Percentiles rank a stretch among this genome's conserved stretches.
Conservation (phyloP, 1,140 invertebrate species). For the Stegodyphus mimosarum region DNA sequence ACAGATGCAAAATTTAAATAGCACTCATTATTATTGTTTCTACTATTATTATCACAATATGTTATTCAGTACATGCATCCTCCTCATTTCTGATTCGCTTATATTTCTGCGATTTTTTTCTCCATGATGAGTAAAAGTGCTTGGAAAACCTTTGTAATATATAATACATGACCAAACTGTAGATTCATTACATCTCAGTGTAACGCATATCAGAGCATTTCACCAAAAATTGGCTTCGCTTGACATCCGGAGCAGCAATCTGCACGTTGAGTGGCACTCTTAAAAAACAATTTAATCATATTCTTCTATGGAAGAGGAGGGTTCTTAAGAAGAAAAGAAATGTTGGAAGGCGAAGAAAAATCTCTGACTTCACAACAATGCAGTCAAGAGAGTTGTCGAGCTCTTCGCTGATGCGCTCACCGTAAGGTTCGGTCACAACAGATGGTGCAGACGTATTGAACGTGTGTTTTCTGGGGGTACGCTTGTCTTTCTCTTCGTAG, state of each 20-base stretch:
- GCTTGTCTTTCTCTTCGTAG: neutral
- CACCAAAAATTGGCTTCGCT: neutral
- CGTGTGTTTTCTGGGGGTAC: neutral
- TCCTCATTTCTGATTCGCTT: too few species aligned
- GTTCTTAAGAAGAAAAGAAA: neutral
- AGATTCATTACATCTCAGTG: neutral
- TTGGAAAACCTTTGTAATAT: too few species aligned
- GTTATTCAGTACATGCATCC: too few species aligned
- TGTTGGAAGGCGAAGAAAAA: neutral
- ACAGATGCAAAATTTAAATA: too few species aligned
- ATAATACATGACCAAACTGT: neutral
- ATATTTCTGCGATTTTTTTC: too few species aligned
- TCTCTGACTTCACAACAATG: neutral
- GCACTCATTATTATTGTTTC: too few species aligned
- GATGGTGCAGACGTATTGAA: slow-evolving; percentile 4
- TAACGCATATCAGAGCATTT: neutral
- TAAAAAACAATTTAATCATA: slow-evolving; percentile 14
- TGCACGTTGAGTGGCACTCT: too few species aligned
- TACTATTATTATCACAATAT: too few species aligned
- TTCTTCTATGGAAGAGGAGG: neutral
- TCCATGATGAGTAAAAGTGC: too few species aligned
- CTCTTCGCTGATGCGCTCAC: neutral
- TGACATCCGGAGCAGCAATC: neutral
- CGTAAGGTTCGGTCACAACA: neutral
- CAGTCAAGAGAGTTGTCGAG: slow-evolving; percentile 3